phyloP scores from a whole-genome alignment of 2,797 vertebrate genomes.

The Acipenser ruthenus region DNA sequence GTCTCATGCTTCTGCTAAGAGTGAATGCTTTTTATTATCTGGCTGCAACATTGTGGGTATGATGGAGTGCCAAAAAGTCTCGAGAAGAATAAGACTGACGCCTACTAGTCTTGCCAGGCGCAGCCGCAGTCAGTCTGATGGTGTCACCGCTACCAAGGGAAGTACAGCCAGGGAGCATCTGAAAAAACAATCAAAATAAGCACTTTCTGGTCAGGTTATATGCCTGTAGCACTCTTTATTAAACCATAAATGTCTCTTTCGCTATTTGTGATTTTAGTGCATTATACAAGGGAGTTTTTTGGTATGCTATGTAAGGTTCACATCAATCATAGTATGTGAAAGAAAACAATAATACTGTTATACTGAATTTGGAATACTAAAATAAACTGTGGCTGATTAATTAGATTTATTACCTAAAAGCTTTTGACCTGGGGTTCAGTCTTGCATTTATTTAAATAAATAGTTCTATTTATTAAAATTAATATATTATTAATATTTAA shows the following conservation, averaged over 20 bases:
- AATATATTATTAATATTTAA: too few relatives aligned
- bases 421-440: too few relatives aligned
- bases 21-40: conserved; percentile 58
- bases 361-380: too few relatives aligned
- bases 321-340: too few relatives aligned
- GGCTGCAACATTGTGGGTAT: conserved; percentile 58
- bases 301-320: too few relatives aligned
- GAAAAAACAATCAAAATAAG: conserved; percentile 54
- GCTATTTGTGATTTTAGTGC: background rate
- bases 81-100: conserved; percentile 67
- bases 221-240: background rate
- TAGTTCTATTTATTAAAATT: too few relatives aligned
- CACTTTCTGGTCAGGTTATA: background rate
- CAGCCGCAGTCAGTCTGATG: conserved; percentile 56
- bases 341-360: too few relatives aligned
- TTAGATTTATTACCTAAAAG: too few relatives aligned
- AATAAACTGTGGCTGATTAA: too few relatives aligned
- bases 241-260: background rate
- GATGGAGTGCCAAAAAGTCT: conserved; percentile 62
- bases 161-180: conserved; percentile 52
- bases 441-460: too few relatives aligned
- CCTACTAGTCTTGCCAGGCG: conserved; percentile 66
- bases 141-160: conserved; percentile 57
- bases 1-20: conserved; percentile 11
- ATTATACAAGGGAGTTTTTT: too few relatives aligned